Percentiles rank a stretch among this genome's conserved stretches.
phyloP scores from a whole-genome alignment of 2,113 vertebrate genomes.

The Dinomys branickii region DNA sequence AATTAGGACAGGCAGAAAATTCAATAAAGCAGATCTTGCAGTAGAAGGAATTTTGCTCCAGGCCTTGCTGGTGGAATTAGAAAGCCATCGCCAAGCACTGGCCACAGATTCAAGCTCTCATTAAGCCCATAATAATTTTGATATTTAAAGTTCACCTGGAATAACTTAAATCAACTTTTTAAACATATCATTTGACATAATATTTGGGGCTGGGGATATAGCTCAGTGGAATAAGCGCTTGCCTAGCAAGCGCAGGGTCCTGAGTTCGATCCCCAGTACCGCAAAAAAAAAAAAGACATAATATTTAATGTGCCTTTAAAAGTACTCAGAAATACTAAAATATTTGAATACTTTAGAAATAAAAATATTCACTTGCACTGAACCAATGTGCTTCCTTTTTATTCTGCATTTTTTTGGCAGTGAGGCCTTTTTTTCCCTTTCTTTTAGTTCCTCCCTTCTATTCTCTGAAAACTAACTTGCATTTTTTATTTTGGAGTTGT shows the following conservation, averaged over 20 bases:
- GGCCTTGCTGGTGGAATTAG: slow-evolving; percentile 30
- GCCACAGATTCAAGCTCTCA: not conserved
- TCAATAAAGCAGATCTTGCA: slow-evolving; percentile 64
- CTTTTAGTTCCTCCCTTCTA: slow-evolving; percentile 19
- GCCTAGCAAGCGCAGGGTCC: no score
- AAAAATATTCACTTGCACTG: slow-evolving; percentile 18
- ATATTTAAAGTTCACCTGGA: slow-evolving; percentile 53
- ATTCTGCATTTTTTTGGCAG: not conserved
- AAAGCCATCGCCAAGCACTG: slow-evolving; percentile 33
- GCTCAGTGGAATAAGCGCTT: no score
- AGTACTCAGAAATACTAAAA: not conserved
- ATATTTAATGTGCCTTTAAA: slow-evolving; percentile 44
- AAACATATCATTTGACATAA: not conserved
- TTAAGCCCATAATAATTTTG: not conserved
- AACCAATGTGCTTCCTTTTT: not conserved
- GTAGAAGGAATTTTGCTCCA: slow-evolving; percentile 49
- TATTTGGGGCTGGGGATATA: no score
- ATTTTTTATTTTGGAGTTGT: slow-evolving; percentile 44
- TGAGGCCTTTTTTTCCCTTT: not conserved
- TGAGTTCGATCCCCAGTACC: no score
- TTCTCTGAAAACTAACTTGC: slow-evolving; percentile 38
- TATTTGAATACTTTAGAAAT: slow-evolving; percentile 12
- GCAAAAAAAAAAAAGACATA: no score
- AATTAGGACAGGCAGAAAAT: slow-evolving; percentile 67
- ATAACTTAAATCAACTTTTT: not conserved